Percentiles rank a stretch among this genome's conserved stretches.
These are phyloP conservation scores for Mobula birostris DNA, from an alignment of 2,113 vertebrate species.

Conservation along the genomic window DNA sequence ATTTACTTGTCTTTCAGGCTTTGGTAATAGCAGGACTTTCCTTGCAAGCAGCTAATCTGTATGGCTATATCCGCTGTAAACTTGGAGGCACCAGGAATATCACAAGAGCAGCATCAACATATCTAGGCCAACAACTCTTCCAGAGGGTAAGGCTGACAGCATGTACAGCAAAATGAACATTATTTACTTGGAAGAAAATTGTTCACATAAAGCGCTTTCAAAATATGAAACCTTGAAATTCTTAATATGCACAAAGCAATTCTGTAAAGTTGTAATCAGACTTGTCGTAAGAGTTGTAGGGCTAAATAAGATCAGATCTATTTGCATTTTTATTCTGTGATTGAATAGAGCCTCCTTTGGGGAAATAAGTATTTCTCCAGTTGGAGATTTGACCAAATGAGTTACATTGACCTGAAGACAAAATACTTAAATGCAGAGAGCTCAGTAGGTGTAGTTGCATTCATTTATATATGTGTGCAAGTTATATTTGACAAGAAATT, in stretches of 20 bases:
- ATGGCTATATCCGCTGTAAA: constrained; percentile 75
- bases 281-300: too few species aligned
- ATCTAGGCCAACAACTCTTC: constrained; percentile 56
- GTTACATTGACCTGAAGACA: not conserved
- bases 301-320: not conserved
- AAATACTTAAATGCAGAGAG: not conserved
- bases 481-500: not conserved
- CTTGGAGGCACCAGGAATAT: constrained; percentile 55
- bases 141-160: constrained; percentile 59
- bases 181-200: not conserved
- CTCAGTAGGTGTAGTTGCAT: not conserved
- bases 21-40: constrained; percentile 70
- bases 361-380: too few species aligned
- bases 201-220: not conserved
- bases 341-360: too few species aligned
- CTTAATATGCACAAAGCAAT: too few species aligned
- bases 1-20: constrained; percentile 50
- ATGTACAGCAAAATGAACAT: too few species aligned
- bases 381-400: too few species aligned
- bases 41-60: constrained; percentile 75
- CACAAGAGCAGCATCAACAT: constrained; percentile 49
- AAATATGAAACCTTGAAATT: not conserved
- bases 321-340: not conserved
- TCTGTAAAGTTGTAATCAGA: not conserved
- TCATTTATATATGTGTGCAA: too few species aligned